phyloP scores from a whole-genome alignment of 2,113 vertebrate species.

The Planiliza haematocheilus region DNA sequence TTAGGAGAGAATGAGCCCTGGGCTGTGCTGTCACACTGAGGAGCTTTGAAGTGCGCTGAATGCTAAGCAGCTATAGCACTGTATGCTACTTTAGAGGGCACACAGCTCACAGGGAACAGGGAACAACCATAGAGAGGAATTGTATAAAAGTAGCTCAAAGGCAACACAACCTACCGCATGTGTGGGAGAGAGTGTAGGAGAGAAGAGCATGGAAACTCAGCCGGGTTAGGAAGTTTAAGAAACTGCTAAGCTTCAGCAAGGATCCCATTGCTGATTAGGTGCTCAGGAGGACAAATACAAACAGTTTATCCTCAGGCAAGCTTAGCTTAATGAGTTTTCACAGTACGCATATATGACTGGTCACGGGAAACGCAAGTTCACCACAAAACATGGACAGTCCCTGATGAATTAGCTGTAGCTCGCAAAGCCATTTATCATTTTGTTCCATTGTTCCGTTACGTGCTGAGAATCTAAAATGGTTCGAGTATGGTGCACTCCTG shows the following conservation, averaged over 20 bases:
- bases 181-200: slow-evolving; percentile 54
- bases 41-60: slow-evolving; percentile 76
- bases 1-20: slow-evolving; percentile 78
- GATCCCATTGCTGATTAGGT: slow-evolving; percentile 31
- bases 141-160: slow-evolving; percentile 63
- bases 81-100: slow-evolving; percentile 58
- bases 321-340: slow-evolving; percentile 49
- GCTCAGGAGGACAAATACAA: slow-evolving; percentile 35
- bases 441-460: slow-evolving; percentile 27
- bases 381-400: slow-evolving; percentile 22
- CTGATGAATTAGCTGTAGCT: slow-evolving; percentile 50
- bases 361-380: slow-evolving; percentile 24
- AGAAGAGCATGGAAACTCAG: slow-evolving; percentile 13
- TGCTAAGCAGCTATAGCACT: slow-evolving; percentile 72
- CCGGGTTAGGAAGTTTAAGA: slow-evolving; percentile 23
- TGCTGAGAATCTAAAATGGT: slow-evolving; percentile 55
- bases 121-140: slow-evolving; percentile 53
- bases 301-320: slow-evolving; percentile 40
- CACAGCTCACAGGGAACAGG: slow-evolving; percentile 55
- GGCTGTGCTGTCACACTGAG: slow-evolving; percentile 71
- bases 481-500: slow-evolving; percentile 31
- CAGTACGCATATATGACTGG: slow-evolving; percentile 7
- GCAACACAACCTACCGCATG: slow-evolving; percentile 23
- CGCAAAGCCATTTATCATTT: slow-evolving; percentile 53
- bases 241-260: slow-evolving; percentile 27